Evolutionary conservation across 1,140 invertebrate genomes (phyloP).

Genomic region (Hestina assimilis): DNA sequence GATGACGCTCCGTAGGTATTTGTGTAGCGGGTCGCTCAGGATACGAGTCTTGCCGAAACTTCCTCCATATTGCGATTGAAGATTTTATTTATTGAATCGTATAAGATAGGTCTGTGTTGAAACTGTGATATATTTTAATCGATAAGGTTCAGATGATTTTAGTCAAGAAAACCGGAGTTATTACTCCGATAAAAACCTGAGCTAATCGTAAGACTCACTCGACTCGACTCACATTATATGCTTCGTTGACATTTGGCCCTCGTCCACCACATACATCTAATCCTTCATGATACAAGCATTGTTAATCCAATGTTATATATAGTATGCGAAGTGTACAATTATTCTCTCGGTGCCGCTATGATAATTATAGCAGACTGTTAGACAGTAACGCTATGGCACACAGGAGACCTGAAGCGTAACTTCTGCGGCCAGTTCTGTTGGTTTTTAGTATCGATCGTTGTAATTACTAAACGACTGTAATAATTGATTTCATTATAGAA

Average conservation of each 20-base stretch:
- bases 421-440: conserved; percentile 4
- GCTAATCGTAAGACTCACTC: conserved; percentile 54
- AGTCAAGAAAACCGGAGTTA: background rate
- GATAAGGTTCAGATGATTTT: too few species aligned
- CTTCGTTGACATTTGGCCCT: conserved; percentile 52
- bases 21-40: conserved; percentile 48
- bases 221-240: conserved; percentile 50
- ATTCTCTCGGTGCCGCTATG: conserved; percentile 49
- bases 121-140: too few species aligned
- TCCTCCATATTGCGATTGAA: conserved; percentile 31
- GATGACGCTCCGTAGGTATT: conserved; percentile 64
- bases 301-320: conserved; percentile 70
- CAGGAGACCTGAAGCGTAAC: conserved; percentile 32
- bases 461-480: conserved; percentile 6
- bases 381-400: conserved; percentile 34
- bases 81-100: background rate
- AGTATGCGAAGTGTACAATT: conserved; percentile 52
- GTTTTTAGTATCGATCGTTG: background rate
- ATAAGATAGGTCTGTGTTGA: background rate
- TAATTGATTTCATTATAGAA: conserved; percentile 7
- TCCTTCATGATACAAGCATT: conserved; percentile 45
- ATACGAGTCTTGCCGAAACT: conserved; percentile 37
- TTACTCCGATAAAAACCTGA: conserved; percentile 44
- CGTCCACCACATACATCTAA: conserved; percentile 59
- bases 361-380: conserved; percentile 46